Conservation (phyloP, 2,113 vertebrate genomes). For the Neopipo cinnamomea region DNA sequence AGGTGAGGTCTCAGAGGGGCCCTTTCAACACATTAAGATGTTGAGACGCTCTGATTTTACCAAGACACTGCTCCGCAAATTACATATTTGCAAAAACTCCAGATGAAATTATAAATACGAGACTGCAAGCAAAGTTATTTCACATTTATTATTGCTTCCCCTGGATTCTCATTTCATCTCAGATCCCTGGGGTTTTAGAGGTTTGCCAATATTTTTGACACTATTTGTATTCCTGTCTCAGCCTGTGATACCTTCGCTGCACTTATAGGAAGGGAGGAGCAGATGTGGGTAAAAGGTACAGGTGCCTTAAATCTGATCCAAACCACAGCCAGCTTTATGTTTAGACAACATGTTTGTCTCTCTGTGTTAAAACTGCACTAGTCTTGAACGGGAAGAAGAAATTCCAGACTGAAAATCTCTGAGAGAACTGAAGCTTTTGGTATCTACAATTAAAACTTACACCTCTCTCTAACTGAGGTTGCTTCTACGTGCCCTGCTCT, state of each 20-base stretch:
- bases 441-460: background rate
- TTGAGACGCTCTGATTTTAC: slow-evolving; percentile 3
- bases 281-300: background rate
- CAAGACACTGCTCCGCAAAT: background rate
- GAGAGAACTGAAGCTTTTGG: background rate
- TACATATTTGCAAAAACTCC: background rate
- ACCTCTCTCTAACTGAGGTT: rapidly evolving
- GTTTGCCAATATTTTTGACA: background rate
- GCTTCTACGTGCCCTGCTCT: background rate
- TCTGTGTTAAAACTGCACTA: background rate
- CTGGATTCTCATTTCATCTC: background rate
- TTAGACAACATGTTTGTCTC: background rate
- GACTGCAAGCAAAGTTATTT: background rate
- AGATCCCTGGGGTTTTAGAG: background rate
- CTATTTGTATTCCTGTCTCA: background rate
- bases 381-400: background rate
- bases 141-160: background rate
- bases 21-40: background rate
- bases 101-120: slow-evolving; percentile 39
- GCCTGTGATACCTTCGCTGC: background rate
- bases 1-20: slow-evolving; percentile 47
- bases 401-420: background rate
- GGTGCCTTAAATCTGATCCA: background rate
- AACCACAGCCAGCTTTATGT: background rate
- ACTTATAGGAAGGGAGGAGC: background rate